These are phyloP conservation scores for Montipora capitata DNA, from an alignment of 92 coral and sea anemone species.

Conservation along the genomic window DNA sequence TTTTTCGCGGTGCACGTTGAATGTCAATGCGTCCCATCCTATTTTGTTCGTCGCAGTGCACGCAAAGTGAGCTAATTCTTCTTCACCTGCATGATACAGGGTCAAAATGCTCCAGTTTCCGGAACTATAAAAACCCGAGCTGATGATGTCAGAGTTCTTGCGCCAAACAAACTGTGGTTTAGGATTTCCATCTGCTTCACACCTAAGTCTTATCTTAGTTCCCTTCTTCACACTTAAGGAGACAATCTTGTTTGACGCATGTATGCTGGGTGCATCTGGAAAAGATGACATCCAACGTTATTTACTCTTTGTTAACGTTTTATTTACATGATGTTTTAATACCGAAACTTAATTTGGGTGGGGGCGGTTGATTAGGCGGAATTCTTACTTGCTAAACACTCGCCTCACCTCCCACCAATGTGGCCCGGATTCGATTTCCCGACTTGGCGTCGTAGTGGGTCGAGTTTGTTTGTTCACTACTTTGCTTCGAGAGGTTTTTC, in stretches of 20 bases:
- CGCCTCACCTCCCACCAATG: no score
- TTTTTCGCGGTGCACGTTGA: not conserved
- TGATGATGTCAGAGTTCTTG: not conserved
- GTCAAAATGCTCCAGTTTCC: conserved; percentile 6
- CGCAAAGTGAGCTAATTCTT: conserved; percentile 48
- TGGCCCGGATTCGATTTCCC: no score
- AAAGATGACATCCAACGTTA: not conserved
- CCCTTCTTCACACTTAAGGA: conserved; percentile 20
- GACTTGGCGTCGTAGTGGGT: no score
- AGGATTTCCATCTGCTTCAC: conserved; percentile 70
- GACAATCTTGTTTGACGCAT: conserved; percentile 7
- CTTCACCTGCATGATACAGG: conserved; percentile 5
- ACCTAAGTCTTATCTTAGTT: conserved; percentile 18
- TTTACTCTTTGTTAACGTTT: no score
- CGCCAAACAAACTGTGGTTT: conserved; percentile 51
- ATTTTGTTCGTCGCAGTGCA: conserved; percentile 61
- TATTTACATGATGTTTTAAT: no score
- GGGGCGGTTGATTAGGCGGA: no score
- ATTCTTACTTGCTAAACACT: no score
- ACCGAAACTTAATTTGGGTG: no score
- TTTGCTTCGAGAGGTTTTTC: no score
- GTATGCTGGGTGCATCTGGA: conserved; percentile 65
- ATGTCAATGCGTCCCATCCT: conserved; percentile 63
- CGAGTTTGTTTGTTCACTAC: no score
- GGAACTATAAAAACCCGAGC: not conserved